phyloP scores from a whole-genome alignment of 2,113 vertebrate genomes.

The Sceloporus tristichus region DNA sequence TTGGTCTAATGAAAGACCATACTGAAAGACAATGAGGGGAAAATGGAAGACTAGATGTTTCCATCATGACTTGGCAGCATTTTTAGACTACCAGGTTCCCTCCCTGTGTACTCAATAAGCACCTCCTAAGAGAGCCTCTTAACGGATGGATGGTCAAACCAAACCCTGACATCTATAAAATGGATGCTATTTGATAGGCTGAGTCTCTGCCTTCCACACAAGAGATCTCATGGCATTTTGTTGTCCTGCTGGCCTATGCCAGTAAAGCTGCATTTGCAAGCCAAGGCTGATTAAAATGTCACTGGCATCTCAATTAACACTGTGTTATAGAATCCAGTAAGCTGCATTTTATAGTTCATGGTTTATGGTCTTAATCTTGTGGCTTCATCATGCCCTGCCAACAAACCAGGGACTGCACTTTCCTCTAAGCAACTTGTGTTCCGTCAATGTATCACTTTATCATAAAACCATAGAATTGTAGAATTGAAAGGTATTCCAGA shows the following conservation, averaged over 20 bases:
- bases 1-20: no score
- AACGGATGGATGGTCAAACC: background rate
- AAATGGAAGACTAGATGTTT: background rate
- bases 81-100: background rate
- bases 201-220: background rate
- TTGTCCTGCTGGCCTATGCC: background rate
- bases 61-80: background rate
- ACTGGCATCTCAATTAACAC: conserved; percentile 14
- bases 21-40: no score
- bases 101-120: background rate
- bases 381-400: background rate
- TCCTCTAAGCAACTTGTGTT: no score
- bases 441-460: no score
- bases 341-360: conserved; percentile 6
- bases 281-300: conserved; percentile 42
- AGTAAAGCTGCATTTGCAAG: conserved; percentile 15
- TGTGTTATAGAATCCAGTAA: conserved; percentile 28
- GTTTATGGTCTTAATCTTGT: conserved; percentile 14
- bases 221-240: conserved; percentile 47
- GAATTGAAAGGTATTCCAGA: no score
- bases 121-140: background rate
- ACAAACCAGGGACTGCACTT: no score
- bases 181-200: background rate
- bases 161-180: background rate
- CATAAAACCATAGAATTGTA: no score